Conservation (phyloP, 2,888 invertebrate genomes). For the Andrena trimmerana region DNA sequence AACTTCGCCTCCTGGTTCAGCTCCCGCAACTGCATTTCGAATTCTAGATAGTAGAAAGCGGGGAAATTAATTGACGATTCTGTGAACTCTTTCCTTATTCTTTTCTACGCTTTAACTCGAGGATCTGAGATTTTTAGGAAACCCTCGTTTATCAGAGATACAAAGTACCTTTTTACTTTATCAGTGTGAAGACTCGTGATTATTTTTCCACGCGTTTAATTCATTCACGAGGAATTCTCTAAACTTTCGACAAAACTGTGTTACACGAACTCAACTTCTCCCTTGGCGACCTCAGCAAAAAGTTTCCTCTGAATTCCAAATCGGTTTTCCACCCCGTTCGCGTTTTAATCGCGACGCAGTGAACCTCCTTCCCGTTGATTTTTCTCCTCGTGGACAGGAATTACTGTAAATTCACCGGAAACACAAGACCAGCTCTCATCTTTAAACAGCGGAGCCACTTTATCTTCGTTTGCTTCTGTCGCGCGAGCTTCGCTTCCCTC, state of each 20-base stretch:
- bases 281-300: not conserved
- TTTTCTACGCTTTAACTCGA: not conserved
- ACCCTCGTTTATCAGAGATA: too few relatives aligned
- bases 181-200: too few relatives aligned
- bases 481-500: not conserved
- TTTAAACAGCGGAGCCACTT: not conserved
- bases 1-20: conserved; percentile 9
- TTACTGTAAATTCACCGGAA: not conserved
- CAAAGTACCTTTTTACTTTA: too few relatives aligned
- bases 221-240: too few relatives aligned
- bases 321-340: not conserved
- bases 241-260: too few relatives aligned
- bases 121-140: too few relatives aligned
- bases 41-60: not conserved
- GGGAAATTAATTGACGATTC: not conserved
- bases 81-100: not conserved
- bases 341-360: not conserved
- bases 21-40: not conserved
- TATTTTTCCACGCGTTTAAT: too few relatives aligned
- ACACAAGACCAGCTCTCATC: not conserved
- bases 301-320: not conserved
- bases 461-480: conserved; percentile 12
- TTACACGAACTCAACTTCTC: not conserved
- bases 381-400: not conserved
- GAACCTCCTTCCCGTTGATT: not conserved